Percentiles rank a stretch among this genome's conserved stretches.
Evolutionary conservation across 2,888 invertebrate genomes (phyloP).

Genomic region (Eilema griseolum): DNA sequence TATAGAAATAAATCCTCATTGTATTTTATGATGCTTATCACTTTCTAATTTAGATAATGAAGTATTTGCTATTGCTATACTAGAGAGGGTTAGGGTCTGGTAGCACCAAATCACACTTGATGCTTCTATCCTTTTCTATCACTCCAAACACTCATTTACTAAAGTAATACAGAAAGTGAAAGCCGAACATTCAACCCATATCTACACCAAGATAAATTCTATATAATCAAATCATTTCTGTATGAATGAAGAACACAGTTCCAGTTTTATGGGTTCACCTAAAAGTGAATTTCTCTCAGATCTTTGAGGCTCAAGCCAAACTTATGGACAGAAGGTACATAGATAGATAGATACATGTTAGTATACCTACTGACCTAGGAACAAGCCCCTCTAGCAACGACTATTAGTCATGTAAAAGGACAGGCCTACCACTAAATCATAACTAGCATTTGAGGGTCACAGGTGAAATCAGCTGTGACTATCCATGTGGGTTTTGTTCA

Average conservation of each 20-base stretch:
- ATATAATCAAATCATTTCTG: background rate
- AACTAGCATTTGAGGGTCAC: too few species aligned
- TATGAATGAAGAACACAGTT: background rate
- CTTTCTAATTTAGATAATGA: background rate
- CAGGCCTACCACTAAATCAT: too few species aligned
- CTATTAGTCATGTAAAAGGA: too few species aligned
- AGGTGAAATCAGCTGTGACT: too few species aligned
- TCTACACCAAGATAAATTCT: background rate
- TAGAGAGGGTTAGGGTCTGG: background rate
- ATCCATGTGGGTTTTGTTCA: too few species aligned
- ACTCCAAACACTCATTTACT: background rate
- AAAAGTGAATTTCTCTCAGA: background rate
- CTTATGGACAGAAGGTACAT: too few species aligned
- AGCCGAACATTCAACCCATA: background rate
- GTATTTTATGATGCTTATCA: background rate
- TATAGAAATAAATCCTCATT: background rate
- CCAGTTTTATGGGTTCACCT: background rate
- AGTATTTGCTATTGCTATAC: too few species aligned
- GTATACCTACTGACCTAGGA: too few species aligned
- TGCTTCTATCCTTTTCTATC: too few species aligned
- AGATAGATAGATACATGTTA: too few species aligned
- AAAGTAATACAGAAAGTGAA: background rate
- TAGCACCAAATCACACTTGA: background rate
- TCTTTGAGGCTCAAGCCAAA: too few species aligned
- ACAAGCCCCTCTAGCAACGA: too few species aligned